Conservation (phyloP, 2,113 vertebrate species). For the Sinosuthora webbiana region DNA sequence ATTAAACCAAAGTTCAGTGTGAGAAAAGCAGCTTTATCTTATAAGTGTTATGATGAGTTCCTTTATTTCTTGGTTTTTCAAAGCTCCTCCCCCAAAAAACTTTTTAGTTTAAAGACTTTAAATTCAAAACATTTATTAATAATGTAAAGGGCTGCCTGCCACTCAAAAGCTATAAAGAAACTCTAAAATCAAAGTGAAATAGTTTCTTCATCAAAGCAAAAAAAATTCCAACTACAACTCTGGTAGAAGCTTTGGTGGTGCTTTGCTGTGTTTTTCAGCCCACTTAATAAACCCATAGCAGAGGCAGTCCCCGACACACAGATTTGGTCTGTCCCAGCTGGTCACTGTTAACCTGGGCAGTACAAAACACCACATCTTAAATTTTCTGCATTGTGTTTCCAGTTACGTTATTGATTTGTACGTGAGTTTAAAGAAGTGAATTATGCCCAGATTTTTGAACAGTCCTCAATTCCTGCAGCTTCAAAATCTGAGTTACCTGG, state of each 20-base stretch:
- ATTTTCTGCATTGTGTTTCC: neutral
- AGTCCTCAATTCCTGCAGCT: neutral
- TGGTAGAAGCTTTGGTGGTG: neutral
- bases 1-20: conserved; percentile 10
- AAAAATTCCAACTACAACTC: neutral
- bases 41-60: neutral
- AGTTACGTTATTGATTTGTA: neutral
- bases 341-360: neutral
- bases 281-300: neutral
- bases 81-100: conserved; percentile 30
- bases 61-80: conserved; percentile 21
- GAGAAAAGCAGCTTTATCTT: neutral
- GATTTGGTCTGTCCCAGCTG: neutral
- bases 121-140: conserved; percentile 69
- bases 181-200: conserved; percentile 51
- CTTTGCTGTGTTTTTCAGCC: neutral
- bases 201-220: conserved; percentile 43
- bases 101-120: conserved; percentile 54
- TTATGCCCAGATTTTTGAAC: neutral
- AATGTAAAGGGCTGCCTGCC: conserved; percentile 54
- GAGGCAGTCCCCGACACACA: neutral
- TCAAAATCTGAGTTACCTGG: neutral
- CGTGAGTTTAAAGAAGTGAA: neutral
- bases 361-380: neutral
- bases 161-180: conserved; percentile 42